Evolutionary conservation across 2,888 invertebrate species (phyloP), one percentile per base, ranked within the genome.

Genomic region (Mesodorylaimus sp.): DNA sequence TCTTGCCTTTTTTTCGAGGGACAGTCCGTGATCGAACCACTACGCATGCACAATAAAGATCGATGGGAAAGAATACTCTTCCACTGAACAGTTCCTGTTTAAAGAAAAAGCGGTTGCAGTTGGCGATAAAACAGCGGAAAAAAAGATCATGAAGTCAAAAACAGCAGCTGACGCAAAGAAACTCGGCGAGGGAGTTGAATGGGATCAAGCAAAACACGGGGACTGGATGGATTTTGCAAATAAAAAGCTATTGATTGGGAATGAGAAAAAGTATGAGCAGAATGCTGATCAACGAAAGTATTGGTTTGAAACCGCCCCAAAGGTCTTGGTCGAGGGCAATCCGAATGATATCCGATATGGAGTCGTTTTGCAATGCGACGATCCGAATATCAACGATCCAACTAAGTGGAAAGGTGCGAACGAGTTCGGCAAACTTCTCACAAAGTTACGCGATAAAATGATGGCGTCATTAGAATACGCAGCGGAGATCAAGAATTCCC

Each of bases 31-130:
- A n/a, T 27, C 27, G 7, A 46, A 46, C 47, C 47, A 27, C 19
- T 46, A 19, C 19, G 5, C 5, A 10, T 29, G 36, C 3, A 10
- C 28, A 24, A 19, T 46, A 38, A 21, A 5, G 23, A 24, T 46
- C 23, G 19, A 36, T 3, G 36, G 21, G 23, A 24, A 38, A 38
- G 21, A 21, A 7, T 46, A 46, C 36, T n/a, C 23, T 3, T 24
- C 47, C 10, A 46, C 29, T 21, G 47, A 46, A 19, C 47, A 46
- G 5, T 46, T 41, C 23, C 47, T 46, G 10, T 24, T 41, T 36
- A 21, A n/a, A 10, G 39, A 19, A 24, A 46, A 46, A 36, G 47
- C 47, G 16, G 3, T n/a, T 3, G 5, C 7, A 24, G 5, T 24
- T 41, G 10, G 10, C n/a, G 42, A 41, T n/a, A 7, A n/a, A 24